These are phyloP conservation scores for Agonopterix arenella DNA, from an alignment of 2,888 invertebrate genomes.

Conservation along the genomic window DNA sequence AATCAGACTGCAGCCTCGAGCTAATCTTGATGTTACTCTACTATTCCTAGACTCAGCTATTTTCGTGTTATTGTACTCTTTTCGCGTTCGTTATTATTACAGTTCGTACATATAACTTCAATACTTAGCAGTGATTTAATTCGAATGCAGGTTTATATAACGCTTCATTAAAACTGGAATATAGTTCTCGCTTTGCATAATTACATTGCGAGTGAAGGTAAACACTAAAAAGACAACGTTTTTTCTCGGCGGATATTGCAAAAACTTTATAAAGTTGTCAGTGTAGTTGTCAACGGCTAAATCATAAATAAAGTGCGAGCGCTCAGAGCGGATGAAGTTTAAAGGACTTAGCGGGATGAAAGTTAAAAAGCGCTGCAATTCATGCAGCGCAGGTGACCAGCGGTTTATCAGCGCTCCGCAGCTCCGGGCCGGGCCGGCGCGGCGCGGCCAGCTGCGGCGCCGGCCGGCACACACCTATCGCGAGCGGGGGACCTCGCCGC, in stretches of 20 bases:
- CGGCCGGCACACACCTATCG: constrained; percentile 48
- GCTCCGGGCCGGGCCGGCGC: constrained; percentile 27
- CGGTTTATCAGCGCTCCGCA: constrained; percentile 66
- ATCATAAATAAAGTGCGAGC: constrained; percentile 66
- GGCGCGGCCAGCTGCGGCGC: constrained; percentile 4
- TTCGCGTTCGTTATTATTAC: constrained; percentile 40
- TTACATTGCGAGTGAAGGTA: constrained; percentile 28
- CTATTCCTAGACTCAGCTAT: constrained; percentile 46
- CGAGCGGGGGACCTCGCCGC: constrained; percentile 37
- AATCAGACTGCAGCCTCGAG: constrained; percentile 65
- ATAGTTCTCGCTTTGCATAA: constrained; percentile 31
- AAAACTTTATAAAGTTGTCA: constrained; percentile 45
- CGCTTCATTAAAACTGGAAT: constrained; percentile 30
- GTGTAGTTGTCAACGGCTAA: constrained; percentile 58
- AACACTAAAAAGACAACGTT: constrained; percentile 22
- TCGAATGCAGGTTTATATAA: constrained; percentile 11
- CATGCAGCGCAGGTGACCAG: constrained; percentile 74
- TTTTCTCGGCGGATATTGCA: constrained; percentile 34
- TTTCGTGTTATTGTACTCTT: constrained; percentile 53
- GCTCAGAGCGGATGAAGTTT: constrained; percentile 67
- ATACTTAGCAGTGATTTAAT: constrained; percentile 1
- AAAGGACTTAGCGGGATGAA: constrained; percentile 64
- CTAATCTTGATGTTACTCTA: constrained; percentile 57
- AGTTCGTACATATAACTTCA: constrained; percentile 17
- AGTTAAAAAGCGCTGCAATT: constrained; percentile 74